Evolutionary conservation across 2,888 invertebrate genomes (phyloP).

Genomic region (Mongoloraphidia duomilia): DNA sequence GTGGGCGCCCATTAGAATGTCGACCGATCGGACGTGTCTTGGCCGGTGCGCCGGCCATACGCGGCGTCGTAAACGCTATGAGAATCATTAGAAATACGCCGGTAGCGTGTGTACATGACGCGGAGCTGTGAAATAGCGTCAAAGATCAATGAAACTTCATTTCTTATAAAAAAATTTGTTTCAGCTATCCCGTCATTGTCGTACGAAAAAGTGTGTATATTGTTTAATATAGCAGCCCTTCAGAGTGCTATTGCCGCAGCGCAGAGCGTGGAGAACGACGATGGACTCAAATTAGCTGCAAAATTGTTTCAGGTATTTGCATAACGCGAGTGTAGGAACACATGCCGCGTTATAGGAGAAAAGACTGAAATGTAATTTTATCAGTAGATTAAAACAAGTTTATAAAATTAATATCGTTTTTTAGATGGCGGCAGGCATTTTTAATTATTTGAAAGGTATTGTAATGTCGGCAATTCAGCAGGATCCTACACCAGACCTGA

Average conservation of each 20-base stretch:
- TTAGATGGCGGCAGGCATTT: constrained; percentile 83
- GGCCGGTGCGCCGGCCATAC: no score
- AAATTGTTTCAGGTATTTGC: constrained; percentile 69
- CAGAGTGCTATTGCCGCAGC: constrained; percentile 78
- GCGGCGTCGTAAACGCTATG: no score
- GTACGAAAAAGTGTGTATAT: constrained; percentile 86
- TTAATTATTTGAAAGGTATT: constrained; percentile 66
- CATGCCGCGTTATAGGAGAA: no score
- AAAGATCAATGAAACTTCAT: no score
- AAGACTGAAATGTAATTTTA: no score
- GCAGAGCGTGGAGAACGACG: constrained; percentile 79
- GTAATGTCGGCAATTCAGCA: constrained; percentile 74
- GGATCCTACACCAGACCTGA: constrained; percentile 91
- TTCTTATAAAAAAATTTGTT: constrained; percentile 11
- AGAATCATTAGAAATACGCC: no score
- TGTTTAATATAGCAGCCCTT: constrained; percentile 92
- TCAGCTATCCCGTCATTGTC: constrained; percentile 75
- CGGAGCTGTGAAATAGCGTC: no score
- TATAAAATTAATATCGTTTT: constrained; percentile 3
- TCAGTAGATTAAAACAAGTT: no score
- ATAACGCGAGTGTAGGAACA: no score
- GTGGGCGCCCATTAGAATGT: no score
- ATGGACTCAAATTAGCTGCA: constrained; percentile 82
- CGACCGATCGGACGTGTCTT: no score
- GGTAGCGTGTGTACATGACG: no score